Conservation (phyloP, 2,888 invertebrate genomes). For the Netelia fuscicornis region DNA sequence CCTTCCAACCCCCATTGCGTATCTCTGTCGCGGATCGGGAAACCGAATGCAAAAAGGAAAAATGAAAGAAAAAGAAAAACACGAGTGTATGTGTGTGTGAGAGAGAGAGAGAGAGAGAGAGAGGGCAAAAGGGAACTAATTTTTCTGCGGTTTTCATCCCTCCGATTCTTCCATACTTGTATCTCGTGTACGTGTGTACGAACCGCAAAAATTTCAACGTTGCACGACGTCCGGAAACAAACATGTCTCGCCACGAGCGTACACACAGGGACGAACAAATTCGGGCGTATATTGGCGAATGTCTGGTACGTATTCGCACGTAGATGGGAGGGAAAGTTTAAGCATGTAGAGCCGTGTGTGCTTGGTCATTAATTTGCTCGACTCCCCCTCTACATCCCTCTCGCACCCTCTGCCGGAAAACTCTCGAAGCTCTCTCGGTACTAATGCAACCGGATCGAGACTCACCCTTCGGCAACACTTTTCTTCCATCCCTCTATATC, state of each 20-base stretch:
- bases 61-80: background rate
- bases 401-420: conserved; percentile 32
- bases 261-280: conserved; percentile 43
- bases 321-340: background rate
- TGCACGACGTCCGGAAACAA: conserved; percentile 62
- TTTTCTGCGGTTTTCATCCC: conserved; percentile 62
- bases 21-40: conserved; percentile 38
- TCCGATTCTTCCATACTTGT: conserved; percentile 24
- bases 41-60: conserved; percentile 7
- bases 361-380: conserved; percentile 63
- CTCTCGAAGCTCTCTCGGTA: conserved; percentile 59
- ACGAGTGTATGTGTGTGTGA: background rate
- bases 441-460: conserved; percentile 58
- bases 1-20: background rate
- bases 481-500: conserved; percentile 15
- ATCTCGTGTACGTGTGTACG: background rate
- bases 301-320: background rate
- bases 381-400: background rate
- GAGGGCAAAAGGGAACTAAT: conserved; percentile 56
- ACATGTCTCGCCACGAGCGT: conserved; percentile 65
- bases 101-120: no score
- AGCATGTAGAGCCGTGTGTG: conserved; percentile 30
- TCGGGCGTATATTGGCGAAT: conserved; percentile 3
- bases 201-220: conserved; percentile 45
- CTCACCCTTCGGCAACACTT: conserved; percentile 58